phyloP scores from a whole-genome alignment of 2,797 vertebrate genomes.

The Lycodopsis pacificus region DNA sequence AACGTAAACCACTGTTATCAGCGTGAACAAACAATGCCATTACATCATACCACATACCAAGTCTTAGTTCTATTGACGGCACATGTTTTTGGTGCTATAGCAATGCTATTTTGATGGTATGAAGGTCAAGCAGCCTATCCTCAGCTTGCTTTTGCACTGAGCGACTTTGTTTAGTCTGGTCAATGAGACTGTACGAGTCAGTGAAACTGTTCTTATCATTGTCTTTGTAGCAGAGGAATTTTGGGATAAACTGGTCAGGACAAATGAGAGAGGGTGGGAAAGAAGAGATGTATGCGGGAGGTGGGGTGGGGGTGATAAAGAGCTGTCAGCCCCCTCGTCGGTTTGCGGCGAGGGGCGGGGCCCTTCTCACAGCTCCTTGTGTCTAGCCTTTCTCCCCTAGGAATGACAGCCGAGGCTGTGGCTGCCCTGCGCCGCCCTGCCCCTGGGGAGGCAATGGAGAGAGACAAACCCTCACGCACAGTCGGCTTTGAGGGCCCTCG shows the following conservation, averaged over 20 bases:
- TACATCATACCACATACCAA: slow-evolving; percentile 38
- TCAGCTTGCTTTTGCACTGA: slow-evolving; percentile 26
- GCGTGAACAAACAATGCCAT: slow-evolving; percentile 39
- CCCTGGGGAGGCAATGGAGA: slow-evolving; percentile 76
- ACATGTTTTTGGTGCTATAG: slow-evolving; percentile 54
- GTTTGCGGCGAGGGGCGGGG: slow-evolving; percentile 59
- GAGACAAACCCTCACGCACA: slow-evolving; percentile 70
- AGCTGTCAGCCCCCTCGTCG: slow-evolving; percentile 73
- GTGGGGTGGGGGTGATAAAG: slow-evolving; percentile 39
- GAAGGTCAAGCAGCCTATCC: slow-evolving; percentile 57
- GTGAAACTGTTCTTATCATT: slow-evolving; percentile 38
- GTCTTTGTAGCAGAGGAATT: slow-evolving; percentile 31
- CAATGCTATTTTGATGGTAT: slow-evolving; percentile 55
- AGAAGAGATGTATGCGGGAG: slow-evolving; percentile 41
- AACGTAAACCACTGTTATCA: slow-evolving; percentile 30
- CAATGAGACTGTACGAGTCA: slow-evolving; percentile 12
- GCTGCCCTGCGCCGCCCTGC: slow-evolving; percentile 68
- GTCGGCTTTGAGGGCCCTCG: slow-evolving; percentile 76
- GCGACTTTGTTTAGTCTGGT: slow-evolving; percentile 21
- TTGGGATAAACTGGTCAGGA: slow-evolving; percentile 11
- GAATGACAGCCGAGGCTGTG: slow-evolving; percentile 80
- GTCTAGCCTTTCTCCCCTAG: slow-evolving; percentile 85
- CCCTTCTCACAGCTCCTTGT: slow-evolving; percentile 85
- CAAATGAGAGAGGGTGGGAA: background rate
- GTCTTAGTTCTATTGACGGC: slow-evolving; percentile 40